These are phyloP conservation scores for Dipodomys merriami DNA, from an alignment of 2,113 vertebrate genomes.

Conservation along the genomic window DNA sequence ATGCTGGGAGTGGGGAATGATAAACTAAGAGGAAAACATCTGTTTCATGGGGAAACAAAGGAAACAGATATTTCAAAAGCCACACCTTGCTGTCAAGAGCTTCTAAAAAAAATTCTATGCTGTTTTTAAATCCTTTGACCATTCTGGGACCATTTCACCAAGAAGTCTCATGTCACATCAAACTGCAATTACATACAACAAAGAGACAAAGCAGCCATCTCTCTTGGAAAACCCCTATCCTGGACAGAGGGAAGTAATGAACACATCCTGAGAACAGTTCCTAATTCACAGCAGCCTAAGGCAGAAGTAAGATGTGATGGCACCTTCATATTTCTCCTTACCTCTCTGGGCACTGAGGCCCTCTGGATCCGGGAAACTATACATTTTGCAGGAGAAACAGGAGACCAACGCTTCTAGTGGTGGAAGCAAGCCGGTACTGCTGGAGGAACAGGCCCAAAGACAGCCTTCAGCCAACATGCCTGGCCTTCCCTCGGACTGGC, in stretches of 20 bases:
- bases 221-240: not conserved
- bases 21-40: not conserved
- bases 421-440: not conserved
- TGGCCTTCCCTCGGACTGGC: not conserved
- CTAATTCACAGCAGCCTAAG: not conserved
- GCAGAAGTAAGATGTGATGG: not conserved
- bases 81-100: not conserved
- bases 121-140: conserved; percentile 8
- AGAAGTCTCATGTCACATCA: not conserved
- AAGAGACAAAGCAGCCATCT: not conserved
- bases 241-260: not conserved
- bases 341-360: not conserved
- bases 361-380: not conserved
- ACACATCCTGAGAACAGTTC: not conserved
- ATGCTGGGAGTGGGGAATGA: not conserved
- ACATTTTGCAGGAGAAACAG: not conserved
- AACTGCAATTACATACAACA: conserved; percentile 3
- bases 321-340: not conserved
- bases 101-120: not conserved
- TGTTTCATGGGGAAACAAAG: not conserved
- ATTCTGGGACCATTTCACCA: not conserved
- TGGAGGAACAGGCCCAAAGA: not conserved
- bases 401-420: not conserved
- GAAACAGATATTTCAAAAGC: conserved; percentile 6
- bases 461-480: not conserved